Evolutionary conservation across 2,888 invertebrate genomes (phyloP).

Genomic region (Xanthia togata): DNA sequence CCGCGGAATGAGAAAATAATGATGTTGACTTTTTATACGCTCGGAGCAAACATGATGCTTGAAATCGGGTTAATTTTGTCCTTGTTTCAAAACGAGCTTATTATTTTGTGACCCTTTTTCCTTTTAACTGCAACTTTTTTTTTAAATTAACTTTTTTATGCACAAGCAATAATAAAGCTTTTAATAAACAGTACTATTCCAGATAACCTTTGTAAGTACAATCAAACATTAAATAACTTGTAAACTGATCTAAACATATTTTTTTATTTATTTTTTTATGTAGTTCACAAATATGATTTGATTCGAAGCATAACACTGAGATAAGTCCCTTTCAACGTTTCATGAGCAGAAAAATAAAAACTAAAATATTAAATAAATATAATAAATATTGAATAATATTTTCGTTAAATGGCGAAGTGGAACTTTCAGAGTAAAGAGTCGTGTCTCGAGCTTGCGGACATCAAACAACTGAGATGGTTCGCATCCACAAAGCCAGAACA

Average conservation of each 20-base stretch:
- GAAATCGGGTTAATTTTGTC: neutral
- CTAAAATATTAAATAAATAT: no score
- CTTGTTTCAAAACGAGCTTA: neutral
- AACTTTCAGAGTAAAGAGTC: constrained; percentile 11
- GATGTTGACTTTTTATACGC: constrained; percentile 50
- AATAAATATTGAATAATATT: no score
- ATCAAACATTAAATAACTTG: neutral
- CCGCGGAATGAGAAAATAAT: constrained; percentile 66
- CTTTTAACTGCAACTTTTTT: neutral
- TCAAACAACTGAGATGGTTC: neutral
- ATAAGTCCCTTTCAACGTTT: neutral
- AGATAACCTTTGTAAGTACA: neutral
- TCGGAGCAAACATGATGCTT: neutral
- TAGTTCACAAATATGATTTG: no score
- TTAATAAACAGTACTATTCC: neutral
- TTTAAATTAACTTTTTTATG: neutral
- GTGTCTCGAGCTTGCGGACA: constrained; percentile 5
- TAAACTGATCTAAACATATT: neutral
- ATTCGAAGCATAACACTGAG: neutral
- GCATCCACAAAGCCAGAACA: neutral
- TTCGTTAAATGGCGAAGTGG: neutral
- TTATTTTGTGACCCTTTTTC: neutral
- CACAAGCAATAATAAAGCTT: no score
- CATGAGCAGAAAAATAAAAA: no score
- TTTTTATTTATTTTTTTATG: no score